Percentiles rank a stretch among this genome's conserved stretches.
Conservation (phyloP, 92 coral and sea anemone genomes). For the Palythoa grandis region DNA sequence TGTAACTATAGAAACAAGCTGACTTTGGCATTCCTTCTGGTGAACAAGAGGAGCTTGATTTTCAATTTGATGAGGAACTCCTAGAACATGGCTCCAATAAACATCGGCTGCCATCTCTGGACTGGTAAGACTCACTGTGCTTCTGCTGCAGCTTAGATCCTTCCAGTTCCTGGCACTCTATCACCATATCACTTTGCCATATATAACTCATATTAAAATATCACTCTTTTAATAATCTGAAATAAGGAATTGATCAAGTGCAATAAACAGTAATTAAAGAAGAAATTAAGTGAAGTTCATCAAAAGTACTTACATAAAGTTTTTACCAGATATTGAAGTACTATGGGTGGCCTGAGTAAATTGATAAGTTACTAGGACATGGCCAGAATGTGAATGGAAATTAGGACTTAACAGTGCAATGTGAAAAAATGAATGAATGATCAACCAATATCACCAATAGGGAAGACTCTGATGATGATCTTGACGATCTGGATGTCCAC, state of each 20-base stretch:
- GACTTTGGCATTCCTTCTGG: conserved; percentile 48
- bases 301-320: too few species aligned
- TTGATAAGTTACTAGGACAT: too few species aligned
- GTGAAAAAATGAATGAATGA: background rate
- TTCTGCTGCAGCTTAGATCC: background rate
- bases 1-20: conserved; percentile 7
- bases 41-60: conserved; percentile 96
- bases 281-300: too few species aligned
- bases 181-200: too few species aligned
- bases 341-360: too few species aligned
- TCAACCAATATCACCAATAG: background rate
- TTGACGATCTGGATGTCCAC: conserved; percentile 93
- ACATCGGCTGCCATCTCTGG: conserved; percentile 62
- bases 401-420: background rate
- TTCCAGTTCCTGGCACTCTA: too few species aligned
- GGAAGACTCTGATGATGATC: conserved; percentile 98
- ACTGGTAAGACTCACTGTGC: conserved; percentile 58
- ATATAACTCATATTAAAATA: too few species aligned
- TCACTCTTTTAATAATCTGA: too few species aligned
- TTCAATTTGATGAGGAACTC: conserved; percentile 95
- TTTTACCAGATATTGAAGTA: too few species aligned
- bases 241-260: too few species aligned
- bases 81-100: conserved; percentile 75
- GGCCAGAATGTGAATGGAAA: background rate
- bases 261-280: too few species aligned